Evolutionary conservation across 2,888 invertebrate species (phyloP).

Genomic region (Caenorhabditis sp.): DNA sequence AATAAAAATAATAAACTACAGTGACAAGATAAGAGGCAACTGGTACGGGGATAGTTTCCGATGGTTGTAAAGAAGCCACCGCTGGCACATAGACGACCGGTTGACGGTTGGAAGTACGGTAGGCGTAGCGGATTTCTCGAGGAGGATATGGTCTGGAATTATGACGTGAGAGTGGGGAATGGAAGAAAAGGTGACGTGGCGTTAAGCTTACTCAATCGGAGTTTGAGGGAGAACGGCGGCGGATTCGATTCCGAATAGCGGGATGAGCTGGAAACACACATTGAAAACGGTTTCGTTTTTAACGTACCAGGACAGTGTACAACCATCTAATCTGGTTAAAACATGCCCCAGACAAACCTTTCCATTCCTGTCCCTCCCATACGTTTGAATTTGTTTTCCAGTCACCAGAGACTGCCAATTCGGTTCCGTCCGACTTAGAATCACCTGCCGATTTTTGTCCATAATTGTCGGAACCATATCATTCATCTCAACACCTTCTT

Average conservation of each 20-base stretch:
- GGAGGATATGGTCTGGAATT: slow-evolving; percentile 47
- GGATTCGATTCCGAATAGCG: slow-evolving; percentile 37
- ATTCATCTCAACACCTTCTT: slow-evolving; percentile 51
- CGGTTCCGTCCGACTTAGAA: slow-evolving; percentile 53
- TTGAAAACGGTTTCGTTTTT: too few species aligned
- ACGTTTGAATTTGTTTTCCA: slow-evolving; percentile 53
- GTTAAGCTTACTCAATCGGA: slow-evolving; percentile 21
- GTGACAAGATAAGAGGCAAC: slow-evolving; percentile 64
- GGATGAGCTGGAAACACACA: slow-evolving; percentile 9
- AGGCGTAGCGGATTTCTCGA: slow-evolving; percentile 46
- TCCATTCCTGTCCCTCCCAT: slow-evolving; percentile 56
- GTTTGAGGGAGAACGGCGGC: neutral
- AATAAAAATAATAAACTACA: slow-evolving; percentile 29
- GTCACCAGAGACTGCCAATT: slow-evolving; percentile 43
- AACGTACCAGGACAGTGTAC: too few species aligned
- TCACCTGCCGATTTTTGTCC: slow-evolving; percentile 63
- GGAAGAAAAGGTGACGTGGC: too few species aligned
- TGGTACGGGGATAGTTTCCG: slow-evolving; percentile 38
- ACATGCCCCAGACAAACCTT: slow-evolving; percentile 15
- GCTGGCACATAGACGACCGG: slow-evolving; percentile 61
- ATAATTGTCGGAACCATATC: slow-evolving; percentile 45
- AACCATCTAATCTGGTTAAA: neutral
- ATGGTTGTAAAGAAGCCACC: neutral
- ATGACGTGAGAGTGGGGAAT: neutral
- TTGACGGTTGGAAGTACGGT: slow-evolving; percentile 52